Evolutionary conservation across 2,113 vertebrate species (phyloP).

Genomic region (Cairina moschata): DNA sequence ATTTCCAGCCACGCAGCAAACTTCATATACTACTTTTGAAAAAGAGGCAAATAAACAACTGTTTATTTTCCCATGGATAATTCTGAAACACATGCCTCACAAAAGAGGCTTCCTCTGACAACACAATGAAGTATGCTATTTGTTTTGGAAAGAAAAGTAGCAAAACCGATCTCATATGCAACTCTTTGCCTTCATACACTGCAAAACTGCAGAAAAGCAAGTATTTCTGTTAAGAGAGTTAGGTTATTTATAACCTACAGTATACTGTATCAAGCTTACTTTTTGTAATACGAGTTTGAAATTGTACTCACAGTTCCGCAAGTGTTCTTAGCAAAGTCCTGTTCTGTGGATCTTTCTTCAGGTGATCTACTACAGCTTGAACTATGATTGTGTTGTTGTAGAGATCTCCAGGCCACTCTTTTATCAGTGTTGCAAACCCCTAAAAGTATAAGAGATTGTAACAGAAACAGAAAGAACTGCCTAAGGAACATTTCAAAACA

Average conservation of each 20-base stretch:
- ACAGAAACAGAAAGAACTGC: constrained; percentile 9
- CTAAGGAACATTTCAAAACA: background rate
- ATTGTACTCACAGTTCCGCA: constrained; percentile 90
- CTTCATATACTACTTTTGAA: background rate
- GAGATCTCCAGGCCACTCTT: constrained; percentile 96
- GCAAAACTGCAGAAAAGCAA: background rate
- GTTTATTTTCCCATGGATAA: background rate
- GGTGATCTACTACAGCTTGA: constrained; percentile 90
- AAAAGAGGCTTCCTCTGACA: background rate
- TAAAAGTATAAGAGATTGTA: constrained; percentile 64
- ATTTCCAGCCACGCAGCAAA: background rate
- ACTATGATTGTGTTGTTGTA: constrained; percentile 96
- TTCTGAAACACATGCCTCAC: background rate
- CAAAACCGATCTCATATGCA: background rate
- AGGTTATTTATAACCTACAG: background rate
- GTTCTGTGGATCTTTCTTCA: constrained; percentile 91
- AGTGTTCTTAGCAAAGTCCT: constrained; percentile 89
- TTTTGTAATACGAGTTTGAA: background rate
- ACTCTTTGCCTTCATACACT: background rate
- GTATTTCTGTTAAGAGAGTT: background rate
- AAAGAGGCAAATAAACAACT: background rate
- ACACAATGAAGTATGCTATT: background rate
- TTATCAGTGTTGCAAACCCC: constrained; percentile 95
- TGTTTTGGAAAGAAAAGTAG: background rate
- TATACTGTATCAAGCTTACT: background rate